These are phyloP conservation scores for Porphyrio hochstetteri DNA, from an alignment of 2,113 vertebrate genomes.

Conservation along the genomic window DNA sequence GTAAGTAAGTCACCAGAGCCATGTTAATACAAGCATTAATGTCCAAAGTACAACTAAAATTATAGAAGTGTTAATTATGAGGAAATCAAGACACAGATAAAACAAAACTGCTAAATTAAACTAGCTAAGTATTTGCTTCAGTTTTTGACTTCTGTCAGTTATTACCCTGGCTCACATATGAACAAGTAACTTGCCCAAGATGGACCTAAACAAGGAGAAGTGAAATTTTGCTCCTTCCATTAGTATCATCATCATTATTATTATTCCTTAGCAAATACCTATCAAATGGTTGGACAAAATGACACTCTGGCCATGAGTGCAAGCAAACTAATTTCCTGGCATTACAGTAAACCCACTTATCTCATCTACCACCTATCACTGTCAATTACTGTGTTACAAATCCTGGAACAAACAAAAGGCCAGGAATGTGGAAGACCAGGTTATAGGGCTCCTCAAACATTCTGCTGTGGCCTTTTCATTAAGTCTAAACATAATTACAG, in stretches of 20 bases:
- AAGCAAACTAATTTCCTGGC: constrained; percentile 45
- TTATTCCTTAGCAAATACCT: neutral
- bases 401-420: constrained; percentile 40
- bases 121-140: neutral
- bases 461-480: constrained; percentile 26
- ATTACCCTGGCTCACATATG: neutral
- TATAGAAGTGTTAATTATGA: neutral
- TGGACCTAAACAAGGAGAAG: neutral
- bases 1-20: neutral
- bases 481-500: constrained; percentile 21
- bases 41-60: neutral
- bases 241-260: neutral
- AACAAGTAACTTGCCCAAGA: neutral
- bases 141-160: neutral
- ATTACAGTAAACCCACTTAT: constrained; percentile 43
- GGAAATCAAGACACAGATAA: neutral
- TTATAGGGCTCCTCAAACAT: neutral
- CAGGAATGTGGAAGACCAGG: constrained; percentile 47
- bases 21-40: neutral
- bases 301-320: neutral
- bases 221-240: neutral
- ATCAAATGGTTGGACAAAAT: neutral
- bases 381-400: neutral
- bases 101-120: neutral
- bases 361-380: constrained; percentile 40